Evolutionary conservation across 2,888 invertebrate genomes (phyloP), one percentile per base, ranked within the genome.

Genomic region (Netelia inedita): DNA sequence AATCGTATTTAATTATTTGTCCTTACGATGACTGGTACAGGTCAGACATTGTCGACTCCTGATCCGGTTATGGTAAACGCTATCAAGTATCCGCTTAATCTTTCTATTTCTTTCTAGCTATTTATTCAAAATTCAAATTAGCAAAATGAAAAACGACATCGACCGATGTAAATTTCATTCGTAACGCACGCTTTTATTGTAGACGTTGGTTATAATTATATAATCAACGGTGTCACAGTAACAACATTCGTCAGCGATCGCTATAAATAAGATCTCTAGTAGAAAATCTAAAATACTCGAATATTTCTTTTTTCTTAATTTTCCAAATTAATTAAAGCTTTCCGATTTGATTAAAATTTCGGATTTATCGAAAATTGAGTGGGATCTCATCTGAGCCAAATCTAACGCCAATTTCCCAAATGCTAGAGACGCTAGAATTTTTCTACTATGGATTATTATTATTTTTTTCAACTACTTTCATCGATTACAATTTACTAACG

Each of bases 151-250:
- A 10, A 14, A 46, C 14, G 11, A 46, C 11, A 46, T 46, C 46
- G 46, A 14, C 14, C 46, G 46, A 46, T 35, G 35, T 35, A 35
- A 3, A 35, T 35, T 6, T 35, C 35, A 35, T 35, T 6, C 6
- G 35, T 68, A 76, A 68, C 68, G 76, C 66, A 69, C 57, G 78
- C 78, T 78, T 78, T 23, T 57, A 53, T 69, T 35, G 78, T 78
- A 78, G 78, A 50, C 78, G 46, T 68, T 46, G 21, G 50, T 68
- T 28, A 65, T 65, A 14, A 65, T 65, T 65, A 41, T 65, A 65
- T 10, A 41, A 35, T n/a, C 14, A 35, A 41, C 61, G 75, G 66
- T 57, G 55, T 57, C 21, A 46, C 43, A n/a, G 57, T 19, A 76
- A 21, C 23, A 35, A 59, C 43, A 3, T 63, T 59, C 57, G 46